Conservation (phyloP, 2,113 vertebrate genomes). For the Ptilonorhynchus violaceus region DNA sequence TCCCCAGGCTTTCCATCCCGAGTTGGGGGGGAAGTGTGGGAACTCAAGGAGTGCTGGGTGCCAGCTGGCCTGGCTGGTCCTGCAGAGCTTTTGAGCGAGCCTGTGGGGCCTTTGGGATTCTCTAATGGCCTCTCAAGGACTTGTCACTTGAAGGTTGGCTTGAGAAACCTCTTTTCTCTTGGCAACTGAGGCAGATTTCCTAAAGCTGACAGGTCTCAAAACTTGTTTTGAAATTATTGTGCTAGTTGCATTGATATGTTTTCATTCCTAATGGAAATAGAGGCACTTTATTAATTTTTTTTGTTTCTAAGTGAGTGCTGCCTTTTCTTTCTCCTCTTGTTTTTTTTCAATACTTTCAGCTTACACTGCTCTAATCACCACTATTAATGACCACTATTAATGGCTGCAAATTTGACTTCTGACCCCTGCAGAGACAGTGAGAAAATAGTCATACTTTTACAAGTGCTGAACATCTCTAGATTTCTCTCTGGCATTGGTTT, state of each 20-base stretch:
- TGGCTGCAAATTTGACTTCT: background rate
- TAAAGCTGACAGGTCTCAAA: background rate
- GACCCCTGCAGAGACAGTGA: background rate
- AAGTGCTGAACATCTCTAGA: background rate
- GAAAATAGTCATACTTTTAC: background rate
- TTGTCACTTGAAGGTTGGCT: background rate
- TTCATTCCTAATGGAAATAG: background rate
- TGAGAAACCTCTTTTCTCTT: background rate
- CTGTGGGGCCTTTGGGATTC: background rate
- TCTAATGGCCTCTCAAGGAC: background rate
- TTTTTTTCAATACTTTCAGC: background rate
- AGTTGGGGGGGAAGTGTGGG: background rate
- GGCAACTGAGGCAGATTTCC: background rate
- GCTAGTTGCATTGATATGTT: background rate
- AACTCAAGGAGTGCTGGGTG: background rate
- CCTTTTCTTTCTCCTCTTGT: background rate
- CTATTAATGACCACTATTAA: background rate
- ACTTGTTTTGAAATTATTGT: background rate
- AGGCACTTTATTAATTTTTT: background rate
- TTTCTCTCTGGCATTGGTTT: background rate
- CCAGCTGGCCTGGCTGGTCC: background rate
- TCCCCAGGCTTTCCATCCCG: background rate
- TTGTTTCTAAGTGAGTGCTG: background rate
- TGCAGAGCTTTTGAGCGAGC: accelerated
- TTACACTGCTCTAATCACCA: background rate